A percentile compares a stretch with the other conserved stretches of the same genome.
Conservation (phyloP, 2,113 vertebrate species). For the Leptobrachium leishanense region DNA sequence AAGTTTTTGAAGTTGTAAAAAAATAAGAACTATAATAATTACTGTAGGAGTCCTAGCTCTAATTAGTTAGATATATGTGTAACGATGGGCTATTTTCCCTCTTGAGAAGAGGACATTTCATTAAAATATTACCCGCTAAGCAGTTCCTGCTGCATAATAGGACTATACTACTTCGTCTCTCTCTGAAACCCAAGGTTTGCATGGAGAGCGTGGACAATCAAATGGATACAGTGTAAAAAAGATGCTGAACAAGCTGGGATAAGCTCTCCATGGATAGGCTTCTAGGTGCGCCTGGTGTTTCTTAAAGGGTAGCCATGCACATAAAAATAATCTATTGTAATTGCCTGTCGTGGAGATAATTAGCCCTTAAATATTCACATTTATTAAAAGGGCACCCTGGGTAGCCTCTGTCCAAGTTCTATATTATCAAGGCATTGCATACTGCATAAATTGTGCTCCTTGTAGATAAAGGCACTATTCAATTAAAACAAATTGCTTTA, state of each 20-base stretch:
- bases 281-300: too few relatives aligned
- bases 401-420: neutral
- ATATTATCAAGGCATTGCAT: neutral
- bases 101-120: neutral
- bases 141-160: neutral
- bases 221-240: neutral
- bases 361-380: slow-evolving; percentile 7
- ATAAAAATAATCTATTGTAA: neutral
- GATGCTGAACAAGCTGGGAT: neutral
- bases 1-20: too few relatives aligned
- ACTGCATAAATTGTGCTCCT: slow-evolving; percentile 22
- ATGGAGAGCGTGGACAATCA: neutral
- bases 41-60: neutral
- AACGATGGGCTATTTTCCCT: neutral
- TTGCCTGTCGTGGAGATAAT: slow-evolving; percentile 16
- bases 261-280: neutral
- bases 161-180: neutral
- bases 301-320: too few relatives aligned
- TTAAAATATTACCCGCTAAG: neutral
- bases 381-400: slow-evolving; percentile 23
- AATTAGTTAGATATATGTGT: neutral
- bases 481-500: slow-evolving; percentile 43
- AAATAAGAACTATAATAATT: too few relatives aligned
- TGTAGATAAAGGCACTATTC: slow-evolving; percentile 36
- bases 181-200: neutral